Base-by-base conservation (phyloP, 1,140 invertebrate genomes). In the Diorhabda elongata region DNA sequence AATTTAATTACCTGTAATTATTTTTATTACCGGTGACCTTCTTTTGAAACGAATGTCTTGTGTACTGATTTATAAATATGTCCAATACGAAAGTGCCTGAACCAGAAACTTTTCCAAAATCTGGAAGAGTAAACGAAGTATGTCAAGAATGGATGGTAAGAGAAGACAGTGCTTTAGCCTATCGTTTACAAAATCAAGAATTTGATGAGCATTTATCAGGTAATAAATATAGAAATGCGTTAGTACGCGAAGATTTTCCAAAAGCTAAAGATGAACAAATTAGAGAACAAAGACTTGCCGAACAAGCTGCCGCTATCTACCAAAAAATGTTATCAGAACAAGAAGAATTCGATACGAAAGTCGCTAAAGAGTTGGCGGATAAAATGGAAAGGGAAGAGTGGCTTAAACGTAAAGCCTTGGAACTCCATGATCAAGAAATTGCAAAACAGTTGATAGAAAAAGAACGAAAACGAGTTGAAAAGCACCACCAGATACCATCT, bases 131-230 rank as follows among this genome's bases (percentile, higher is more conserved):
- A 5, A 78, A 74, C 58, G 79, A 81, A 71, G 76, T 95, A 45
- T 92, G 93, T 77, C 79, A 87, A 71, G 91, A 97, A 83, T 98
- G 95, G 94, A 84, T 95, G 70, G 92, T 97, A 58, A 89, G 94
- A 75, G 93, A 97, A 81, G 96, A 98, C 82, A 91, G 92, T 60
- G 94, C 93, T 6, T 82, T 97, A 72, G 95, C 95, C 4, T 91
- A 96, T 81, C 88, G 90, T 67, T 83, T 97, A 8, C 96, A 98
- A 81, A 91, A 92, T 78, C 87, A 97, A 83, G 95, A 97, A 85
- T 95, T 93, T 91, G 85, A 85, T 77, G 89, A 88, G 81, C 94
- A 91, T 84, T 93, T 95, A 77, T 90, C 89, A 64, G 89, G 91
- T 63, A 98, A 98, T 82, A 90, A 93, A 73, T 88, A 87, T 67